Percentiles rank a stretch among this genome's conserved stretches.
Evolutionary conservation across 2,888 invertebrate genomes (phyloP).

Genomic region (Dicyrtoma fusca): DNA sequence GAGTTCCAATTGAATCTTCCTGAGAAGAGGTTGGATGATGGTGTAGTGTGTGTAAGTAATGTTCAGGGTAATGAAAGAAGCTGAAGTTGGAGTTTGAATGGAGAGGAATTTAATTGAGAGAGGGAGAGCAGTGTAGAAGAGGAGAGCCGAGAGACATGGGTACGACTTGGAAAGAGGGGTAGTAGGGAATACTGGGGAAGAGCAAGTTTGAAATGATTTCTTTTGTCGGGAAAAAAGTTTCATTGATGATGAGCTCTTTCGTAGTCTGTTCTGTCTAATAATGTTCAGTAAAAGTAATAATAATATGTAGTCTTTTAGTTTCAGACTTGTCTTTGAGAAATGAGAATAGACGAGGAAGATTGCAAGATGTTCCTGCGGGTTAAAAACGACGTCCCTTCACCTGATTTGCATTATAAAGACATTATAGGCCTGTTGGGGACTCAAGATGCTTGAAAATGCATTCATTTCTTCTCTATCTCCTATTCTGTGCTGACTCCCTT

Average conservation of each 20-base stretch:
- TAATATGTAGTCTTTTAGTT: conserved; percentile 14
- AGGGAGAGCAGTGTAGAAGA: conserved; percentile 11
- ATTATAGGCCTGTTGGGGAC: conserved; percentile 45
- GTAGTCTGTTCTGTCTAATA: conserved; percentile 26
- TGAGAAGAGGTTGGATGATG: too few species aligned
- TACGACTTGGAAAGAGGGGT: conserved; percentile 10
- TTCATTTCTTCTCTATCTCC: conserved; percentile 4
- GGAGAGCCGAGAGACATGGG: too few species aligned
- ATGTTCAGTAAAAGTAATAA: conserved; percentile 18
- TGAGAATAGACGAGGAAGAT: conserved; percentile 18
- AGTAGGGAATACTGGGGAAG: conserved; percentile 7
- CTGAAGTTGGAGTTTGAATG: conserved; percentile 14
- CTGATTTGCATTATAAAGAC: conserved; percentile 57
- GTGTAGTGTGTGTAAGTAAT: neutral
- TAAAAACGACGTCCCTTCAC: conserved; percentile 33
- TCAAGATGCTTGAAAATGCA: conserved; percentile 15
- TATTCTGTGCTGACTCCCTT: neutral
- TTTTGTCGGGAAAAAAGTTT: conserved; percentile 34
- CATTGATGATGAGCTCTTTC: conserved; percentile 37
- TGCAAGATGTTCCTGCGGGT: conserved; percentile 35
- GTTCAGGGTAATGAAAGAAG: conserved; percentile 25
- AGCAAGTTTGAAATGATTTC: conserved; percentile 13
- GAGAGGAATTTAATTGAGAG: conserved; percentile 29
- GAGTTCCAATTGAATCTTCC: too few species aligned
- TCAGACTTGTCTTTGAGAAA: conserved; percentile 3